A percentile compares a stretch with the other conserved stretches of the same genome.
phyloP scores from a whole-genome alignment of 2,888 invertebrate species.

The Apotomis turbidana region DNA sequence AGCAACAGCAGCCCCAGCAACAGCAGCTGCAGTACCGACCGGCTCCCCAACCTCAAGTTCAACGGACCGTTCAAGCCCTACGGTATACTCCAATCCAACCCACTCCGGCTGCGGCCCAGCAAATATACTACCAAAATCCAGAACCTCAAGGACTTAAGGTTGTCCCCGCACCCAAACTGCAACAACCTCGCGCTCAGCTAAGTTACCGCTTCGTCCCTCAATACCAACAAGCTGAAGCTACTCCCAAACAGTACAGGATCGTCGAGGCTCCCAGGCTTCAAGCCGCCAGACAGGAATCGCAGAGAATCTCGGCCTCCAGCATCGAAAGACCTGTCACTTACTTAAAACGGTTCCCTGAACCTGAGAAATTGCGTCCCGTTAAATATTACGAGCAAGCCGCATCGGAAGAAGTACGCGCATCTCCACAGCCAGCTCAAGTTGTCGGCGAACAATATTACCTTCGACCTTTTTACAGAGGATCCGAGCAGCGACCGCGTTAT shows the following conservation, averaged over 20 bases:
- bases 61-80: slow-evolving; percentile 63
- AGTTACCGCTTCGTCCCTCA: slow-evolving; percentile 69
- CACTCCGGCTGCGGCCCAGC: slow-evolving; percentile 57
- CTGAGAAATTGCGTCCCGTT: slow-evolving; percentile 68
- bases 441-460: slow-evolving; percentile 72
- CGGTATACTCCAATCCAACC: slow-evolving; percentile 65
- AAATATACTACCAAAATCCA: slow-evolving; percentile 68
- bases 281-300: slow-evolving; percentile 66
- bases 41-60: slow-evolving; percentile 61
- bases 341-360: slow-evolving; percentile 71
- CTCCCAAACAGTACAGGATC: slow-evolving; percentile 74
- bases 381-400: slow-evolving; percentile 67
- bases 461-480: slow-evolving; percentile 67
- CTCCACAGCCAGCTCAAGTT: slow-evolving; percentile 62
- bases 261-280: slow-evolving; percentile 67
- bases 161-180: slow-evolving; percentile 75
- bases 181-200: slow-evolving; percentile 56
- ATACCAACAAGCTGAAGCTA: slow-evolving; percentile 70
- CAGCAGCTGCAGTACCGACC: slow-evolving; percentile 54
- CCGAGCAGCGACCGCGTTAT: slow-evolving; percentile 68
- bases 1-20: slow-evolving; percentile 55
- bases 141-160: slow-evolving; percentile 76
- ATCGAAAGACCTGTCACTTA: slow-evolving; percentile 74
- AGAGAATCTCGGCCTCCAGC: slow-evolving; percentile 59
- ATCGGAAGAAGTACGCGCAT: slow-evolving; percentile 55